A percentile compares a stretch with the other conserved stretches of the same genome.
These are phyloP conservation scores for Pterois miles DNA, from an alignment of 2,797 vertebrate genomes.

Conservation along the genomic window DNA sequence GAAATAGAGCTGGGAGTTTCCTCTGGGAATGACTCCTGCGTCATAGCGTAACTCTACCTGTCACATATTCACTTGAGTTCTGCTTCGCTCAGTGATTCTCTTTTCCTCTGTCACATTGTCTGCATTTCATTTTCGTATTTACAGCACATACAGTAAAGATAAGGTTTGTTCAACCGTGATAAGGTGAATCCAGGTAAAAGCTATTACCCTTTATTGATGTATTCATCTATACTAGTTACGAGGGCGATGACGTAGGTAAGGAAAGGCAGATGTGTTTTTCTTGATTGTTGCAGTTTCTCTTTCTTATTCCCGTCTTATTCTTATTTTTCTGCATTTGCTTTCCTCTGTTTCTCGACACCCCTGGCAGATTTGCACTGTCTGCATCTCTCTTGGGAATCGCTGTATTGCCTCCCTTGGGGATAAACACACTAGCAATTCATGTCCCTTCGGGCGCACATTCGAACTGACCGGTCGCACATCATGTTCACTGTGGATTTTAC, in stretches of 20 bases:
- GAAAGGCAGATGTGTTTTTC: not conserved
- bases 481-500: slow-evolving; percentile 39
- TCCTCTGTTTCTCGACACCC: not conserved
- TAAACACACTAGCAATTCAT: slow-evolving; percentile 44
- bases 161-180: slow-evolving; percentile 3
- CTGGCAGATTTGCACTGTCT: slow-evolving; percentile 1
- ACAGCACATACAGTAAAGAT: not conserved
- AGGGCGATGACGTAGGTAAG: not conserved
- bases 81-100: slow-evolving; percentile 4
- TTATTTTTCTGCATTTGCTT: not conserved
- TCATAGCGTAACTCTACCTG: slow-evolving; percentile 28
- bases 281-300: not conserved
- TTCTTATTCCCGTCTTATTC: not conserved
- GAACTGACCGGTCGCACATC: slow-evolving; percentile 46
- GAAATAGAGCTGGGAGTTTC: slow-evolving; percentile 41
- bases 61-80: slow-evolving; percentile 38
- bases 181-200: slow-evolving; percentile 22
- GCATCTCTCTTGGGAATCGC: slow-evolving; percentile 22
- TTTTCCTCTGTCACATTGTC: slow-evolving; percentile 11
- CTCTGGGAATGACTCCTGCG: slow-evolving; percentile 35
- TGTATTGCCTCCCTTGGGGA: slow-evolving; percentile 39
- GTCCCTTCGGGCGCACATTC: slow-evolving; percentile 41
- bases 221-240: slow-evolving; percentile 1
- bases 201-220: not conserved
- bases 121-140: slow-evolving; percentile 17